phyloP scores from a whole-genome alignment of 1,140 invertebrate species.

The Drosophila quadrilineata region DNA sequence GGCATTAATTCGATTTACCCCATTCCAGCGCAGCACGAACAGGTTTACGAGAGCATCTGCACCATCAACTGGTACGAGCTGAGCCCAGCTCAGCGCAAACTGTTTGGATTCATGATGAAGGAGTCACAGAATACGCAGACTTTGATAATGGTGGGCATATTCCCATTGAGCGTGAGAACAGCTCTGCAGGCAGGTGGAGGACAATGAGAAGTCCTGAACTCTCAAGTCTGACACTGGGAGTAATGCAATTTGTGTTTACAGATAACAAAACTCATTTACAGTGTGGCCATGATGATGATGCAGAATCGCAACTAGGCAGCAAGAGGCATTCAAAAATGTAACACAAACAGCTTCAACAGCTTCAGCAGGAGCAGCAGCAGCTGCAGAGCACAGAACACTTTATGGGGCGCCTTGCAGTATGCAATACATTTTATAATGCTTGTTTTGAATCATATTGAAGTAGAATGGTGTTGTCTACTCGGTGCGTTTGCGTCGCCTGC shows the following conservation, averaged over 20 bases:
- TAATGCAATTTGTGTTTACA: conserved; percentile 68
- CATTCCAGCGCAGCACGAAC: conserved; percentile 40
- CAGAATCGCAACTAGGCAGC: conserved; percentile 30
- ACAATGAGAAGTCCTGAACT: too few relatives aligned
- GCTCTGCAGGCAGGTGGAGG: conserved; percentile 5
- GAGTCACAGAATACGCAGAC: conserved; percentile 20
- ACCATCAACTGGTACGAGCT: conserved; percentile 47
- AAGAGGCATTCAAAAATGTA: too few relatives aligned
- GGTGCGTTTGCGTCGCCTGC: conserved; percentile 34
- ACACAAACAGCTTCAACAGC: too few relatives aligned
- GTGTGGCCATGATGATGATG: conserved; percentile 56
- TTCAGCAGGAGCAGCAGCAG: neutral
- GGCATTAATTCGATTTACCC: neutral
- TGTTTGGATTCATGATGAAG: conserved; percentile 26
- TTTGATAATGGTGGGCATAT: conserved; percentile 21
- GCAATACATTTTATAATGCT: conserved; percentile 75
- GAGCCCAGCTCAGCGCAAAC: conserved; percentile 36
- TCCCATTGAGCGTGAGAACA: conserved; percentile 28
- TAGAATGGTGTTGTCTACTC: neutral
- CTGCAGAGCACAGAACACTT: conserved; percentile 55
- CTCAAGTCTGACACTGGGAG: neutral
- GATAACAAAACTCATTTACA: conserved; percentile 67
- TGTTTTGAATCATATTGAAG: conserved; percentile 74
- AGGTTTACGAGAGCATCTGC: conserved; percentile 41
- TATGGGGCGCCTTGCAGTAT: conserved; percentile 10